Evolutionary conservation across 2,797 vertebrate species (phyloP), one percentile per base, ranked within the genome.

Genomic region (Iguana delicatissima): DNA sequence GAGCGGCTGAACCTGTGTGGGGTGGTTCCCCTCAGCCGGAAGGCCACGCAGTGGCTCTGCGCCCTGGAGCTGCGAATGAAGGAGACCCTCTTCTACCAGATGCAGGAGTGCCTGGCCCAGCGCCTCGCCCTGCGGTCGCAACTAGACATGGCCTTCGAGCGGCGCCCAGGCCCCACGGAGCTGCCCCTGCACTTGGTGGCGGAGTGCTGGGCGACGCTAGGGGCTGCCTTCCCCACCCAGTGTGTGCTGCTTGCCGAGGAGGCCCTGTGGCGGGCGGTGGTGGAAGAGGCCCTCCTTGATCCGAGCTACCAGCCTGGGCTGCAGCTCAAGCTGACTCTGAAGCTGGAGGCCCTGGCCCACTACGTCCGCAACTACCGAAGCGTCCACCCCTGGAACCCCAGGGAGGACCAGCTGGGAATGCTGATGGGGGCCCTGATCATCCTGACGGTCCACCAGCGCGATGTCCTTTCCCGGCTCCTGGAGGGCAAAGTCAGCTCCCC

Each of bases 201-300:
- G 5, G 88, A 89, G 50, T 74, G 89, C 64, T 92, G 96, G 92
- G 76, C 97, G 42, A 92, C 95, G 6, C 89, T 98, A 64, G 94
- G 97, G 3, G 89, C 91, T n/a, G 67, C 95, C 55, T 98, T 97
- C 94, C 98, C 98, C 1, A 97, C 98, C 89, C 98, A 99, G 89
- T 98, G 98, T 80, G 88, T 99, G 86, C 95, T 98, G 82, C 96
- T 99, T 86, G 97, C 96, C 20, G 98, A 98, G 91, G 98, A 98
- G 82, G 95, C 96, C 10, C 50, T 94, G 1, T 99, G 98, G 98
- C 95, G 95, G 64, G 91, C 84, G 0, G 92, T 93, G 13, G 81
- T 98, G 83, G 95, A 96, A 80, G 96, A 96, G 57, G 85, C 94
- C 85, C 94, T 98, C 59, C 88, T 94, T 29, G 20, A 79, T 0